These are phyloP conservation scores for Lithophane socia DNA, from an alignment of 2,888 invertebrate genomes.

Conservation along the genomic window DNA sequence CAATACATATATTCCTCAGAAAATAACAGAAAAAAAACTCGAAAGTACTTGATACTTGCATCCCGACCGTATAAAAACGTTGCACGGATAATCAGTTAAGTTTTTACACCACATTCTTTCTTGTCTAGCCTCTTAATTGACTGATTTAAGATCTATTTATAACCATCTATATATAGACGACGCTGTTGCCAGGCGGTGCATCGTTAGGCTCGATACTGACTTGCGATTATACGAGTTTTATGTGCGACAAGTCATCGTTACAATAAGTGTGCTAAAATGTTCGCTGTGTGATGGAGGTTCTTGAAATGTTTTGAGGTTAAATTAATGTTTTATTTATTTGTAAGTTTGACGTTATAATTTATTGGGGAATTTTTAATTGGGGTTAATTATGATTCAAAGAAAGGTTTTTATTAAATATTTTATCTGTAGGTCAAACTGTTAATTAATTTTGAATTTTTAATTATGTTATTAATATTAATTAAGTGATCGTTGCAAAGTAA, in stretches of 20 bases:
- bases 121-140: slow-evolving; percentile 80
- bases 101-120: slow-evolving; percentile 62
- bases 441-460: background rate
- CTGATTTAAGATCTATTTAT: slow-evolving; percentile 80
- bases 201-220: slow-evolving; percentile 35
- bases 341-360: background rate
- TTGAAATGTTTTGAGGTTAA: slow-evolving; percentile 6
- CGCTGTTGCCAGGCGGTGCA: slow-evolving; percentile 76
- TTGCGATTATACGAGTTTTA: slow-evolving; percentile 51
- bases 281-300: slow-evolving; percentile 1
- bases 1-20: slow-evolving; percentile 18
- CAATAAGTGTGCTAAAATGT: slow-evolving; percentile 39
- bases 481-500: background rate
- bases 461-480: background rate
- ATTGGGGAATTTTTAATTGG: background rate
- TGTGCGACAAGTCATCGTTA: slow-evolving; percentile 43
- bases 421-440: background rate
- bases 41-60: slow-evolving; percentile 38
- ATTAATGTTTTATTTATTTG: slow-evolving; percentile 14
- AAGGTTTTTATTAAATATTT: slow-evolving; percentile 1
- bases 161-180: slow-evolving; percentile 75
- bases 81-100: slow-evolving; percentile 43
- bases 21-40: slow-evolving; percentile 34
- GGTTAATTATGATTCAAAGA: slow-evolving; percentile 5
- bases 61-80: slow-evolving; percentile 31